Base-by-base conservation (phyloP, 2,113 vertebrate genomes). In the Corythornis vintsioides region DNA sequence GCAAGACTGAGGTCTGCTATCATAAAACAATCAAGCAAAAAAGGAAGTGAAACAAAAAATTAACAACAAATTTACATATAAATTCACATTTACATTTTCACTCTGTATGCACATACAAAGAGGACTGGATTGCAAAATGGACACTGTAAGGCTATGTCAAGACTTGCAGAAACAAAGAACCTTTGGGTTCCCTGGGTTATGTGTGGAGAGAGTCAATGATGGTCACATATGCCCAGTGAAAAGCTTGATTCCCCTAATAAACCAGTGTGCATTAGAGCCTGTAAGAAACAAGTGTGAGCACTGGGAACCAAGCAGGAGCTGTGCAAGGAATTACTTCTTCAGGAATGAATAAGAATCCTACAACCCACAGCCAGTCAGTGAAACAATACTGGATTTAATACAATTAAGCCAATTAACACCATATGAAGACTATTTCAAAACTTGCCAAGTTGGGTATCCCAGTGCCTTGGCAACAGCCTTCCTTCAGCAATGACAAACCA, bases 41-140 rank as follows among this genome's bases (percentile, higher is more conserved):
- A 81, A 81, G 56, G 90, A 97, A 89, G 65, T 92, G 53, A 42
- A 95, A 87, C 40, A 94, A 93, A 93, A 95, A 95, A 71, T 74
- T 48, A 71, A 55, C 11, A 79, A 20, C 38, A 31, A 17, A 35
- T 53, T 31, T 7, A 74, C 43, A 38, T 38, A 10, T 38, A 10
- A 38, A 38, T 19, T 76, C 9, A 76, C 52, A 38, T 52, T 88
- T 84, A 56, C 9, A 40, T 84, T 75, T 71, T 31, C 42, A 40
- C 35, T 67, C 40, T 8, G 74, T 17, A 40, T 10, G 53, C 11
- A 80, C 15, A 31, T 5, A 63, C 24, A 61, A 55, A 88, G 19
- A 73, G 15, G 71, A 20, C 3, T 76, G n/a, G n/a, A 65, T 70
- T 71, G 84, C 67, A 31, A 71, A 86, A 76, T 1, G 3, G 42